Conservation (phyloP, 2,113 vertebrate genomes). For the Lampris incognitus region DNA sequence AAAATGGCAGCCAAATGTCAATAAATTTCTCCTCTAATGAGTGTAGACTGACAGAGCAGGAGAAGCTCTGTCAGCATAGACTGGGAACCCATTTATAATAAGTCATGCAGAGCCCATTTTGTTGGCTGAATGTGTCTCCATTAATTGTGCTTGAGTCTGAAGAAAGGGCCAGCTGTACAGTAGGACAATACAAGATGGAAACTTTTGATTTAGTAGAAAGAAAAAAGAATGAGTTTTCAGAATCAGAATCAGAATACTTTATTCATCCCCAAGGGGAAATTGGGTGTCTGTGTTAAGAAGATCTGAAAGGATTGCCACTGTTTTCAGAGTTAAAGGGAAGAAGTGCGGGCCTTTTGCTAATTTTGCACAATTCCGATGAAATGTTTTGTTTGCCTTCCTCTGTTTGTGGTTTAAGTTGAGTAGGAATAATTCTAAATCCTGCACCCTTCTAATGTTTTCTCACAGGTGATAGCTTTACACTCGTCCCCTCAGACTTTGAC, state of each 20-base stretch:
- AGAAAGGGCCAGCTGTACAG: neutral
- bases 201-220: too few species aligned
- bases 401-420: neutral
- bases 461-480: neutral
- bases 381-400: neutral
- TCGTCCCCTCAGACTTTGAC: neutral
- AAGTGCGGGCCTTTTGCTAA: too few species aligned
- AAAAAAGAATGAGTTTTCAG: too few species aligned
- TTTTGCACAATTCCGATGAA: neutral
- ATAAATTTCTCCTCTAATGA: slow-evolving; percentile 1
- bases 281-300: neutral
- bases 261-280: too few species aligned
- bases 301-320: neutral
- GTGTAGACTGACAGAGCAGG: neutral
- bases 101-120: neutral
- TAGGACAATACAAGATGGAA: too few species aligned
- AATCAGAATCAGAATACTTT: too few species aligned
- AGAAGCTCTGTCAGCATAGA: neutral
- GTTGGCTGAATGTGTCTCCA: slow-evolving; percentile 10
- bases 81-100: slow-evolving; percentile 30
- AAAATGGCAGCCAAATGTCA: neutral
- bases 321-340: neutral
- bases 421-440: neutral
- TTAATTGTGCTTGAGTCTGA: slow-evolving; percentile 7
- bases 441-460: neutral